Evolutionary conservation across 2,888 invertebrate genomes (phyloP), one percentile per base, ranked within the genome.

Genomic region (Gortyna flavago): DNA sequence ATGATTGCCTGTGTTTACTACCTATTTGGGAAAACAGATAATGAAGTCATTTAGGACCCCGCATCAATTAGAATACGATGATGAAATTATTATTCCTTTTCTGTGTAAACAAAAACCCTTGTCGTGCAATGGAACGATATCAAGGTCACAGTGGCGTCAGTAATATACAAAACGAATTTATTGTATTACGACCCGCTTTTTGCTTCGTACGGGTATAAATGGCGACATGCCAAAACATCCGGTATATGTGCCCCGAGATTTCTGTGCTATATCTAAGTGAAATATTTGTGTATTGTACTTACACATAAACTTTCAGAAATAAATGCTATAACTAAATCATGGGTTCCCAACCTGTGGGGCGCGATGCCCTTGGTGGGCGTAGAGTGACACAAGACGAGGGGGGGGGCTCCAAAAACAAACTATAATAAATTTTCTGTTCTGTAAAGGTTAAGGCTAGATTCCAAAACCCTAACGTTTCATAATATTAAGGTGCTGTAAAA

Each of bases 1-100:
- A 74, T 75, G 81, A 74, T 81, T 68, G 32, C 8, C 11, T 70
- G 1, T 25, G 32, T 48, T 64, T 13, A 59, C 13, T 51, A 35
- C 35, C 1, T 6, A 29, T 74, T 80, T 41, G 57, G n/a, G 9
- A 38, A 80, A 74, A 72, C 11, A 57, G 5, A 64, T 57, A 25
- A 48, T 41, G 0, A 48, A 21, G 21, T 29, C 21, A 66, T 29
- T 44, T 21, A 21, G 6, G 29, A 44, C 7, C 16, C 29, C 13
- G 29, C 44, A 29, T 29, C 11, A 44, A 66, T n/a, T 41, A 41
- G 5, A 65, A 38, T 38, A n/a, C 38, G n/a, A 65, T 65, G 9
- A 16, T 38, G 13, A 21, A 35, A 35, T 25, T 35, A 25, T 25
- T 7, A 35, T 35, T 25, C 1, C 1, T 13, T 62, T 62, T 21